Conservation (phyloP, 2,888 invertebrate genomes). For the Nymphalis polychloros region DNA sequence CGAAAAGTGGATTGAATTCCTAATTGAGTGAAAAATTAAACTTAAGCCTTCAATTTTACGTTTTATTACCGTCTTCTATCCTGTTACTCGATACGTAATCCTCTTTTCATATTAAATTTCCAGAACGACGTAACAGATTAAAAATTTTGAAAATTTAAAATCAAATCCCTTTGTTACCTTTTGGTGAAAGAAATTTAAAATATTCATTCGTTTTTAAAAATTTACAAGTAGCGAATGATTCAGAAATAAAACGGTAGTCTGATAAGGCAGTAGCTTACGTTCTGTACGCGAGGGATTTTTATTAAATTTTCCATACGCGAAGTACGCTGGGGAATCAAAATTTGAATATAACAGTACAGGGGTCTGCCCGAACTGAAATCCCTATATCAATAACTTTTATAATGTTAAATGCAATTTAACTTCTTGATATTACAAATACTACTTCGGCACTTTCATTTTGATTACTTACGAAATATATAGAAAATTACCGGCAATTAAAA, state of each 20-base stretch:
- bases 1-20: neutral
- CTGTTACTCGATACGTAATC: too few relatives aligned
- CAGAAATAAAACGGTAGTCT: constrained; percentile 48
- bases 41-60: too few relatives aligned
- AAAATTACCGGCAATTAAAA: neutral
- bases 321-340: constrained; percentile 62
- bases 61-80: too few relatives aligned
- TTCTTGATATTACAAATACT: neutral
- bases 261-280: constrained; percentile 47
- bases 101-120: neutral
- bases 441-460: neutral
- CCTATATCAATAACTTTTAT: constrained; percentile 33
- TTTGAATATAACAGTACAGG: constrained; percentile 61
- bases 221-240: constrained; percentile 27
- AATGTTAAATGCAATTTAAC: constrained; percentile 30
- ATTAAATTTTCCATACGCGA: constrained; percentile 69
- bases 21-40: neutral
- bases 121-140: neutral
- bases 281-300: constrained; percentile 58
- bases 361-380: constrained; percentile 34
- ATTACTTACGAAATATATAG: neutral
- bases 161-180: neutral
- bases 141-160: too few relatives aligned
- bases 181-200: constrained; percentile 4
- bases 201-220: constrained; percentile 7